These are phyloP conservation scores for Spodoptera frugiperda DNA, from an alignment of 1,140 invertebrate genomes.

Conservation along the genomic window DNA sequence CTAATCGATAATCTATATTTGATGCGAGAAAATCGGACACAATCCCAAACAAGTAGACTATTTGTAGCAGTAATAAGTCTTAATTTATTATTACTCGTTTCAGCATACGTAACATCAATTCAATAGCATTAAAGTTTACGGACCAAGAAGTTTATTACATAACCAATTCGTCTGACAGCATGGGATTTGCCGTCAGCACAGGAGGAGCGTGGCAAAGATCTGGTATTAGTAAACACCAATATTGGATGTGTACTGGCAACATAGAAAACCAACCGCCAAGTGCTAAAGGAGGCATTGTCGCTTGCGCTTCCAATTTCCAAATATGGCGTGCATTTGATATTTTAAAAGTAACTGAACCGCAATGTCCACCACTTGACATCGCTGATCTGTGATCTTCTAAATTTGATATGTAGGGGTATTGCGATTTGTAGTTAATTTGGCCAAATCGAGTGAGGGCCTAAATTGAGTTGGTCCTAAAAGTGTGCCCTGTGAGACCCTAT, in stretches of 20 bases:
- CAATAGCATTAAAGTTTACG: slow-evolving; percentile 58
- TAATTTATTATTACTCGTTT: slow-evolving; percentile 38
- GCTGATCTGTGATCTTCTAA: neutral
- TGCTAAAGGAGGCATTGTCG: slow-evolving; percentile 55
- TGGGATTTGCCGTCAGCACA: slow-evolving; percentile 63
- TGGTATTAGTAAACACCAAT: slow-evolving; percentile 45
- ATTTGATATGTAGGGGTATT: neutral
- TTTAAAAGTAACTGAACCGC: slow-evolving; percentile 65
- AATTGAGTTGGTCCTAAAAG: too few species aligned
- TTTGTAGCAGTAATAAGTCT: neutral
- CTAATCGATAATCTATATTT: too few species aligned
- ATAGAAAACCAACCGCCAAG: slow-evolving; percentile 53
- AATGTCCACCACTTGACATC: slow-evolving; percentile 41
- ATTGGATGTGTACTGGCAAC: slow-evolving; percentile 62
- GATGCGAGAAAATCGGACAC: too few species aligned
- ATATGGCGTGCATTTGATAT: slow-evolving; percentile 65
- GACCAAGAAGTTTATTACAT: slow-evolving; percentile 55
- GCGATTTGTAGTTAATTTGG: too few species aligned
- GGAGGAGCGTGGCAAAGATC: slow-evolving; percentile 59
- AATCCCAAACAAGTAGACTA: too few species aligned
- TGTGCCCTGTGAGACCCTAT: too few species aligned
- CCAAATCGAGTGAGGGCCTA: too few species aligned
- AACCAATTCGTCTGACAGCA: slow-evolving; percentile 52
- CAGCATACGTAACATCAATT: slow-evolving; percentile 61
- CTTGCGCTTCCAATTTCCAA: slow-evolving; percentile 58